Evolutionary conservation across 2,113 vertebrate species (phyloP), one percentile per base, ranked within the genome.

Genomic region (Phaethon lepturus): DNA sequence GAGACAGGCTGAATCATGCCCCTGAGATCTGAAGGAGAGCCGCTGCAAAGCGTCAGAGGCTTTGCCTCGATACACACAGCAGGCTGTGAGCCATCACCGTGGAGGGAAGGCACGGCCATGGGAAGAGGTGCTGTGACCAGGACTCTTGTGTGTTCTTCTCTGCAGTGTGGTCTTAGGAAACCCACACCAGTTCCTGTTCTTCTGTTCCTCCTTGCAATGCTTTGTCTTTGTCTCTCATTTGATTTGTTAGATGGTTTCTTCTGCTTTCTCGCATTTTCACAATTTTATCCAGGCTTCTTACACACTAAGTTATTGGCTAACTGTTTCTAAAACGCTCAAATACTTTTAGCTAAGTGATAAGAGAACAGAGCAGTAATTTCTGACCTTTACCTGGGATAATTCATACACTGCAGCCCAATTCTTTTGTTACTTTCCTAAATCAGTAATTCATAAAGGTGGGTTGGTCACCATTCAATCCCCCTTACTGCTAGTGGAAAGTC

Each of bases 391-490:
- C 20, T 58, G 47, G 31, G 59, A 77, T 26, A 25, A 95, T 81
- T 93, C 75, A 71, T 60, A 67, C 20, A 5, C 35, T 8, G 47
- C 66, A 83, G 92, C 64, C 76, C 64, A 80, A 49, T 49, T 68
- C 68, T 88, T 88, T 4, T 7, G 63, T 76, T 86, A 40, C 63
- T 93, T 84, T 81, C 72, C 52, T 72, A 86, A 95, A 69, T 74
- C 11, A 86, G 79, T 44, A 74, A 26, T 59, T 69, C 25, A 55
- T 60, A 74, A 63, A 28, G 26, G 52, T 59, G n/a, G 31, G 40
- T 3, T 93, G 79, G 64, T 77, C 82, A 84, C 38, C 44, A 76
- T 78, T 77, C 1, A 1, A 90, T 72, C 40, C 33, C 67, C 62
- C 31, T 77, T 40, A 7, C n/a, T 71, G 55, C 79, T 44, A 35